Evolutionary conservation across 2,797 vertebrate genomes (phyloP), one percentile per base, ranked within the genome.

Genomic region (Malurus splendens): DNA sequence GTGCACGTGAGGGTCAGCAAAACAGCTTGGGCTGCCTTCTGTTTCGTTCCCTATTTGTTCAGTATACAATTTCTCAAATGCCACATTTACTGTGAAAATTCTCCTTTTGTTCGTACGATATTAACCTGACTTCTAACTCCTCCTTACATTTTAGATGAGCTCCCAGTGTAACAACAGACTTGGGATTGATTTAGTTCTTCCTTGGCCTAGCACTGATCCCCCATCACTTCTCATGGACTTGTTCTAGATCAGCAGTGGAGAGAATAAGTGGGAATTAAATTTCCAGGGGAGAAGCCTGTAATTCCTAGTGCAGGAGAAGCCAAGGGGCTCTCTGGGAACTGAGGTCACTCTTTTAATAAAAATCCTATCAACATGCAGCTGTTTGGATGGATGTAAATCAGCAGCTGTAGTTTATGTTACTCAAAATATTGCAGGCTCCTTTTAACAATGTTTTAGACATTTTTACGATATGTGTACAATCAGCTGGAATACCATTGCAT

Each of bases 1-100:
- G 62, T 45, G 72, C 74, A 87, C 2, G 9, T 84, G 68, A 93
- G 65, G 86, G 74, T 88, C 79, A 89, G 72, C 56, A 67, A 78
- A 94, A 93, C 90, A 95, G 87, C 93, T 94, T 94, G 89, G 82
- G 33, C 73, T 89, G 83, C 95, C 91, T 94, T 95, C 95, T 95
- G 94, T 93, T 94, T 94, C 80, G 42, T 84, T 88, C 80, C 93
- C 54, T 80, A 4, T 91, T 93, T 89, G 73, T 82, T 95, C 85
- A 80, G 36, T 9, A 3, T 75, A 39, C 48, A 39, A 59, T 94
- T 90, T 91, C 71, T 91, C 86, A 92, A 72, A 75, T 8, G 22
- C 89, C 81, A 50, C 59, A 48, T 89, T 81, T 87, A 73, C 48
- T 71, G 33, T 72, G 87, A 74, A 84, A 79, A 82, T 47, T 73